phyloP scores from a whole-genome alignment of 2,797 vertebrate genomes.

The Crenuchus spilurus region DNA sequence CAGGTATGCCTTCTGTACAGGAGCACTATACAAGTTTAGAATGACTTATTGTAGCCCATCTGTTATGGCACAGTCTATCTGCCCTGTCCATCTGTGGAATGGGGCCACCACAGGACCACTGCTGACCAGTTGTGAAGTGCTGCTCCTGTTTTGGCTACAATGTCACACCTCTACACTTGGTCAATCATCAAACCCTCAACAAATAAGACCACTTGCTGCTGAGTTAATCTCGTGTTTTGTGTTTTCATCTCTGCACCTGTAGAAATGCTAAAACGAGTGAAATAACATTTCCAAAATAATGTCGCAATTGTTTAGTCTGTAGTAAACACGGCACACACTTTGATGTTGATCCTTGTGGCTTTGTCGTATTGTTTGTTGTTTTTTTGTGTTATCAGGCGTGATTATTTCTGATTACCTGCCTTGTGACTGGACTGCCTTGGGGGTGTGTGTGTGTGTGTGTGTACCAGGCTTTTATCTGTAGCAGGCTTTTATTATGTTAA shows the following conservation, averaged over 20 bases:
- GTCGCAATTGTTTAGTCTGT: neutral
- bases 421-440: neutral
- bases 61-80: too few relatives aligned
- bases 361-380: constrained; percentile 40
- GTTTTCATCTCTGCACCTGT: neutral
- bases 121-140: too few relatives aligned
- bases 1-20: too few relatives aligned
- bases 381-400: neutral
- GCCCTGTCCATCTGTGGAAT: too few relatives aligned
- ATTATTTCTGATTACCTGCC: neutral
- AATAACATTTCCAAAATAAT: constrained; percentile 9
- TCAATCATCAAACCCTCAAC: constrained; percentile 19
- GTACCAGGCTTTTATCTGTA: neutral
- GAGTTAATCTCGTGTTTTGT: too few relatives aligned
- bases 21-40: too few relatives aligned
- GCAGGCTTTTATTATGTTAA: constrained; percentile 39
- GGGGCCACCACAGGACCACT: too few relatives aligned
- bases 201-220: neutral
- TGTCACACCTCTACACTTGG: constrained; percentile 4
- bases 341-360: neutral
- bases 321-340: neutral
- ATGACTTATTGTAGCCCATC: too few relatives aligned
- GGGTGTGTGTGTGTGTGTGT: neutral
- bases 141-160: constrained; percentile 34
- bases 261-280: constrained; percentile 10